These are phyloP conservation scores for Ctenomys sociabilis DNA, from an alignment of 2,113 vertebrate genomes.

Conservation along the genomic window DNA sequence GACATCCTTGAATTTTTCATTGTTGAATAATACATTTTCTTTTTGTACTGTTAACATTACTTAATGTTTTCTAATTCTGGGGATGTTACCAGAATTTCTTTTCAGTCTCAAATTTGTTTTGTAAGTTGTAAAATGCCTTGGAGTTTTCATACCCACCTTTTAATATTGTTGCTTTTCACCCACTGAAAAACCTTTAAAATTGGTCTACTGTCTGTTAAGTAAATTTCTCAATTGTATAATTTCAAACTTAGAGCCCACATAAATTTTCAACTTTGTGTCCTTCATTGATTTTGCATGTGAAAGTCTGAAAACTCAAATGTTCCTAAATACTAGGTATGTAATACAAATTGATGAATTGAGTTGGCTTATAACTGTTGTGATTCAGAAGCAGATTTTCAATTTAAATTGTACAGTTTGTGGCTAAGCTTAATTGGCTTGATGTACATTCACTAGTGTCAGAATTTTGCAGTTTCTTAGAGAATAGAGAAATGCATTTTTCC, in stretches of 20 bases:
- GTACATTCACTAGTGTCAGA: not conserved
- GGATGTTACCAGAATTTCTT: not conserved
- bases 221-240: not conserved
- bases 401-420: not conserved
- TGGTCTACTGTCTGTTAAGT: not conserved
- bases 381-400: not conserved
- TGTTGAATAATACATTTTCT: not conserved
- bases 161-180: not conserved
- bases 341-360: not conserved
- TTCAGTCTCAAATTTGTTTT: conserved; percentile 44
- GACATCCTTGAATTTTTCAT: no score
- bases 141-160: not conserved
- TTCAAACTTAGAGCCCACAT: not conserved
- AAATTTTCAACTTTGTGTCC: not conserved
- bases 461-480: conserved; percentile 12
- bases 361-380: not conserved
- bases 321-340: not conserved
- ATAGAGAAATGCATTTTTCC: conserved; percentile 16
- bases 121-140: not conserved
- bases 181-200: not conserved
- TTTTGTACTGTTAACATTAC: not conserved
- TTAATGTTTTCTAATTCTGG: not conserved
- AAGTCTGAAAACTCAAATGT: not conserved
- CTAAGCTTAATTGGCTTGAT: conserved; percentile 28
- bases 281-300: conserved; percentile 27